These are phyloP conservation scores for Tetheella fluctuosa DNA, from an alignment of 2,888 invertebrate species.

Conservation along the genomic window DNA sequence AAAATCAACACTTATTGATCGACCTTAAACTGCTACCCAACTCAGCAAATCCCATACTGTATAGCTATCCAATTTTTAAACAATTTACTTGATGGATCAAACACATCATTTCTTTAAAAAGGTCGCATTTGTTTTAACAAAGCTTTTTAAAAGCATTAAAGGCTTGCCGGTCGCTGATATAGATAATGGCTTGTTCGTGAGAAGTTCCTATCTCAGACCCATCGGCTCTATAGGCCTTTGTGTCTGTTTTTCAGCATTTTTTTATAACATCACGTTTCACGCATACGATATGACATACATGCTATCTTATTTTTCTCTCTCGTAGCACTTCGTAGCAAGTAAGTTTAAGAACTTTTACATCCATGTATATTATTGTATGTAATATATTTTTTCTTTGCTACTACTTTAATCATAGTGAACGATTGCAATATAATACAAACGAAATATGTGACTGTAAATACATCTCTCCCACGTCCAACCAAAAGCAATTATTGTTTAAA, in stretches of 20 bases:
- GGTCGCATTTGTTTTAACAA: conserved; percentile 29
- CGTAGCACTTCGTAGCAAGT: not conserved
- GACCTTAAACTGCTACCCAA: not conserved
- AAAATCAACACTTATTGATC: not conserved
- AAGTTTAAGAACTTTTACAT: not conserved
- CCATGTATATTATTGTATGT: too few relatives aligned
- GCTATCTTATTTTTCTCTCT: not conserved
- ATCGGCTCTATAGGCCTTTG: conserved; percentile 23
- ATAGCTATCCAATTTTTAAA: not conserved
- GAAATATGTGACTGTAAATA: too few relatives aligned
- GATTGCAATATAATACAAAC: too few relatives aligned
- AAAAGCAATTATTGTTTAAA: too few relatives aligned
- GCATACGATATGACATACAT: not conserved
- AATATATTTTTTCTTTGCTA: too few relatives aligned
- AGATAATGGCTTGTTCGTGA: conserved; percentile 40
- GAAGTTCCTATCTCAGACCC: conserved; percentile 29
- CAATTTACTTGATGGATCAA: not conserved
- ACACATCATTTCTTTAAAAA: conserved; percentile 19
- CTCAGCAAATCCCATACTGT: not conserved
- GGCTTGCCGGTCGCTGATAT: conserved; percentile 29
- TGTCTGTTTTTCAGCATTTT: not conserved
- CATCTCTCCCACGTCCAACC: too few relatives aligned
- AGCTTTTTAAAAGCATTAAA: conserved; percentile 28
- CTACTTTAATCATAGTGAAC: too few relatives aligned
- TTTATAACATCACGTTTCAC: not conserved